These are phyloP conservation scores for Glareola pratincola DNA, from an alignment of 2,113 vertebrate genomes.

Conservation along the genomic window DNA sequence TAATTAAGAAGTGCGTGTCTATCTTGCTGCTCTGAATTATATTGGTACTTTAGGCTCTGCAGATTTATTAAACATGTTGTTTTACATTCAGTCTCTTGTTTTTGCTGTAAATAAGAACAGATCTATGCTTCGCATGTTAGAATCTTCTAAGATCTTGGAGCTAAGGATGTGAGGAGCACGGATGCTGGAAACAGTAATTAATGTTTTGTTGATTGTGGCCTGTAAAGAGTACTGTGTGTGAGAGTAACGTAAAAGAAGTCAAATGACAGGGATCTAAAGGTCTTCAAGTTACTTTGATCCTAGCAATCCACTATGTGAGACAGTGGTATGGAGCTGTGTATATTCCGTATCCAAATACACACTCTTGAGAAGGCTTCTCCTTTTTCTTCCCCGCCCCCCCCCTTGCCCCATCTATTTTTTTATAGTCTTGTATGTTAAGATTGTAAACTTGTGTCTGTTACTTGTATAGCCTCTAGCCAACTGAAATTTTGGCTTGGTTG, in stretches of 20 bases:
- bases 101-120: conserved; percentile 83
- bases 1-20: conserved; percentile 88
- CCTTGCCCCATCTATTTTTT: not conserved
- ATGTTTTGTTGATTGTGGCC: not conserved
- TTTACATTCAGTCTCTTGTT: conserved; percentile 73
- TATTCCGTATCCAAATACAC: accelerated
- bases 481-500: not conserved
- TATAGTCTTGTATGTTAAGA: not conserved
- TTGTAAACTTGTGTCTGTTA: not conserved
- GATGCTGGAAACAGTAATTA: not conserved
- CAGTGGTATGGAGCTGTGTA: accelerated
- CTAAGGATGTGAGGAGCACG: not conserved
- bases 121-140: conserved; percentile 43
- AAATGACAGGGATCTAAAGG: not conserved
- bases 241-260: not conserved
- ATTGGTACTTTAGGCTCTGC: conserved; percentile 64
- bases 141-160: conserved; percentile 11
- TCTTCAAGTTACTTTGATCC: not conserved
- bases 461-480: not conserved
- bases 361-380: not conserved
- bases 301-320: not conserved
- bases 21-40: conserved; percentile 79
- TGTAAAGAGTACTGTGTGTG: not conserved
- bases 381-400: accelerated
- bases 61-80: conserved; percentile 75